These are phyloP conservation scores for Bettongia penicillata DNA, from an alignment of 2,113 vertebrate species.

Conservation along the genomic window DNA sequence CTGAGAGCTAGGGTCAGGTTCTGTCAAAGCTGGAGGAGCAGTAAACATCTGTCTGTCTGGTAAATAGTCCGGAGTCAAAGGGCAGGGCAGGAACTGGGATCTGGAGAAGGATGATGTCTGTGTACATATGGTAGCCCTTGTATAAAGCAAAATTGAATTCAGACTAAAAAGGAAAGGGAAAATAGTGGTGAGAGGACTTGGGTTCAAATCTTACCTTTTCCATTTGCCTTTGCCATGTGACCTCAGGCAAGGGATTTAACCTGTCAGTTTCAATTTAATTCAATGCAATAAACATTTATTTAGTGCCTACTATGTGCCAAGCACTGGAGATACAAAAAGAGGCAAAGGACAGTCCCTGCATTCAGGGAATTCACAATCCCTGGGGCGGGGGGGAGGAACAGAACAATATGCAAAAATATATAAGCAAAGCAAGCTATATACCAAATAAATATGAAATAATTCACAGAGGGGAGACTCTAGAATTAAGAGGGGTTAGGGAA, in stretches of 20 bases:
- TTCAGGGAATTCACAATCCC: background rate
- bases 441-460: background rate
- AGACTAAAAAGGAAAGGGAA: background rate
- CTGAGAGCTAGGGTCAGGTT: background rate
- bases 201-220: background rate
- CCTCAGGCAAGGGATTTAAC: background rate
- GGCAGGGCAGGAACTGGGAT: too few relatives aligned
- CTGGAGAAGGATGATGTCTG: too few relatives aligned
- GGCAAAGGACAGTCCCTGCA: background rate
- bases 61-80: too few relatives aligned
- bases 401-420: background rate
- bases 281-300: background rate
- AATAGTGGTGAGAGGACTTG: background rate
- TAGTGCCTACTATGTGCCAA: background rate
- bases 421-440: background rate
- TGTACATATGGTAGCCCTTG: too few relatives aligned
- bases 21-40: background rate
- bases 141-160: background rate
- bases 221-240: background rate
- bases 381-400: too few relatives aligned
- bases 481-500: background rate
- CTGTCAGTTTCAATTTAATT: background rate
- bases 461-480: background rate
- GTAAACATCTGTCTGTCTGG: too few relatives aligned
- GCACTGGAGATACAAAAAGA: background rate